Conservation (phyloP, 92 coral and sea anemone genomes). For the Nematostella vectensis region DNA sequence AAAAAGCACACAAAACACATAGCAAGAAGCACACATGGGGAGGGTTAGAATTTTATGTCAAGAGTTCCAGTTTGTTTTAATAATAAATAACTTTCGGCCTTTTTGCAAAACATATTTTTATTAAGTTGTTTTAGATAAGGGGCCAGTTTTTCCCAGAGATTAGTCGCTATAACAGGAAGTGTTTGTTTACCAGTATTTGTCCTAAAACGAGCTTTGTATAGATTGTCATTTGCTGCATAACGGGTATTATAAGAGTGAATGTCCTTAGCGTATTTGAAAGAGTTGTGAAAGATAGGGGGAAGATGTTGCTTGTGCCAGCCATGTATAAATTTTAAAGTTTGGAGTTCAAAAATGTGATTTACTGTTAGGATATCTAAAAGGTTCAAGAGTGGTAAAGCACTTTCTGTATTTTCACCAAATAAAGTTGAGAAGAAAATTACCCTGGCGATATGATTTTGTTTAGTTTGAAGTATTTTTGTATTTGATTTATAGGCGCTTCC, state of each 20-base stretch:
- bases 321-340: no score
- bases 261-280: conserved; percentile 15
- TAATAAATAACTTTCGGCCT: no score
- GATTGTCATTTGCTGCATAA: conserved; percentile 9
- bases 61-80: no score
- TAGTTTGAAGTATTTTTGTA: conserved; percentile 34
- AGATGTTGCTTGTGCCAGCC: no score
- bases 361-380: conserved; percentile 32
- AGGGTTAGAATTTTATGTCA: no score
- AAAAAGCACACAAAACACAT: no score
- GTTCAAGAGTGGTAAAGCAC: conserved; percentile 42
- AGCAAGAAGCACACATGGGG: no score
- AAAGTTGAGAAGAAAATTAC: conserved; percentile 21
- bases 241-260: conserved; percentile 18
- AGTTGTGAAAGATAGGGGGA: conserved; percentile 9
- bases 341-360: neutral
- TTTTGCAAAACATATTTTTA: no score
- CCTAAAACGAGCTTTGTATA: conserved; percentile 14
- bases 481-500: no score
- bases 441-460: conserved; percentile 39
- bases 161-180: conserved; percentile 22
- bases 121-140: conserved; percentile 21
- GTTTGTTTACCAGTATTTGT: conserved; percentile 39
- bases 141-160: conserved; percentile 30
- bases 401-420: conserved; percentile 42